Conservation (phyloP, 2,888 invertebrate genomes). For the Morpho helenor region DNA sequence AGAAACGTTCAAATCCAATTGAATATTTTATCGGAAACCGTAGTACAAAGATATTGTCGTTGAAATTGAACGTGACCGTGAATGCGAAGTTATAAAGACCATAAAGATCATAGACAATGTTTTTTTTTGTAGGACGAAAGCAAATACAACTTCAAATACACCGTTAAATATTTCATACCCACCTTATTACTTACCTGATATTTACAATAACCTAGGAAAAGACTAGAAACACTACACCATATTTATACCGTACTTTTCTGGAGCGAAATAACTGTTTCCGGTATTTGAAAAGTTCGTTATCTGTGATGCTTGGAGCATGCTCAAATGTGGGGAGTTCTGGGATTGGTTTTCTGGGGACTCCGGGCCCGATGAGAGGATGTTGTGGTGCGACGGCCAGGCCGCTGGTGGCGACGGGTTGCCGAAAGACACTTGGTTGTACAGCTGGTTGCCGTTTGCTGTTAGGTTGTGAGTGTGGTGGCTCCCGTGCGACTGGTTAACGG, state of each 20-base stretch:
- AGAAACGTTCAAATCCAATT: slow-evolving; percentile 14
- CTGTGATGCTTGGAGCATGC: slow-evolving; percentile 73
- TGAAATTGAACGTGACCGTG: slow-evolving; percentile 2
- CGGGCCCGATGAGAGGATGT: slow-evolving; percentile 64
- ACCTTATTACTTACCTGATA: slow-evolving; percentile 15
- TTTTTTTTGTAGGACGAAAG: slow-evolving; percentile 20
- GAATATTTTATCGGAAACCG: slow-evolving; percentile 11
- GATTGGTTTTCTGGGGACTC: slow-evolving; percentile 71
- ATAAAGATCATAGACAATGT: not conserved
- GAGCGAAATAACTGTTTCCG: slow-evolving; percentile 71
- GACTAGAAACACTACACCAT: slow-evolving; percentile 75
- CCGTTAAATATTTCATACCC: slow-evolving; percentile 7
- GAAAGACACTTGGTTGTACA: slow-evolving; percentile 74
- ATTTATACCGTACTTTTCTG: slow-evolving; percentile 75
- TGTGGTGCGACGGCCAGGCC: slow-evolving; percentile 70
- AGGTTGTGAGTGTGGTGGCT: slow-evolving; percentile 67
- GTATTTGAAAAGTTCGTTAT: slow-evolving; percentile 76
- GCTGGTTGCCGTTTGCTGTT: slow-evolving; percentile 66
- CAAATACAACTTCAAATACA: slow-evolving; percentile 15
- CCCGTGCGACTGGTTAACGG: slow-evolving; percentile 68
- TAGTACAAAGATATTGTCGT: slow-evolving; percentile 11
- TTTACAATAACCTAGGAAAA: slow-evolving; percentile 26
- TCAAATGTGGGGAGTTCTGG: slow-evolving; percentile 66
- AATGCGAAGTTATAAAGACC: slow-evolving; percentile 5
- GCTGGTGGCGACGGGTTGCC: slow-evolving; percentile 70